Evolutionary conservation across 1,140 invertebrate species (phyloP).

Genomic region (Orchesella cincta): DNA sequence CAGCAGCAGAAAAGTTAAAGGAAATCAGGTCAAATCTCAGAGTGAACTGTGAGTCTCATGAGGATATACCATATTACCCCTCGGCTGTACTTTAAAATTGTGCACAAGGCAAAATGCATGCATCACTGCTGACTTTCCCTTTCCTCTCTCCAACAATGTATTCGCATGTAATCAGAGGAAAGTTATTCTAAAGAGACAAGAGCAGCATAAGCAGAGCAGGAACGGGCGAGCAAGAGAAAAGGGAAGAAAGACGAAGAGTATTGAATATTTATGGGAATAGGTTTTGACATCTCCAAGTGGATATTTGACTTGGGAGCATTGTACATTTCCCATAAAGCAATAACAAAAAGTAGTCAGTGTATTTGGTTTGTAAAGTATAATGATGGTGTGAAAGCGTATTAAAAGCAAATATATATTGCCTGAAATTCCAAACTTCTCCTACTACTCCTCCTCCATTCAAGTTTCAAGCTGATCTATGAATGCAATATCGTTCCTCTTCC

Average conservation of each 20-base stretch:
- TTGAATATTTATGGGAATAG: slow-evolving; percentile 37
- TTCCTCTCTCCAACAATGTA: background rate
- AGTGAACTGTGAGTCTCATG: slow-evolving; percentile 5
- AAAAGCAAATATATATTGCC: slow-evolving; percentile 8
- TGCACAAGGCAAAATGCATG: too few relatives aligned
- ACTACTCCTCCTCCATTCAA: background rate
- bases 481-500: background rate
- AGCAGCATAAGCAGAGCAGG: background rate
- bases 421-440: background rate
- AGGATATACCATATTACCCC: slow-evolving; percentile 6
- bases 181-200: slow-evolving; percentile 16
- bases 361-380: slow-evolving; percentile 1
- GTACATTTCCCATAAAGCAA: slow-evolving; percentile 1
- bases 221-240: slow-evolving; percentile 21
- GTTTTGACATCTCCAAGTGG: slow-evolving; percentile 30
- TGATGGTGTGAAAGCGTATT: slow-evolving; percentile 17
- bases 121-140: background rate
- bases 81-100: too few relatives aligned
- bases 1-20: background rate
- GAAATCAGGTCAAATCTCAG: slow-evolving; percentile 10
- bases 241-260: slow-evolving; percentile 12
- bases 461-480: background rate
- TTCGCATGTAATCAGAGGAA: background rate
- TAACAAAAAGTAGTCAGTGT: background rate
- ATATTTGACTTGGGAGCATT: slow-evolving; percentile 12